Percentiles rank a stretch among this genome's conserved stretches.
Conservation (phyloP, 2,888 invertebrate genomes). For the Oegoconia quadripuncta region DNA sequence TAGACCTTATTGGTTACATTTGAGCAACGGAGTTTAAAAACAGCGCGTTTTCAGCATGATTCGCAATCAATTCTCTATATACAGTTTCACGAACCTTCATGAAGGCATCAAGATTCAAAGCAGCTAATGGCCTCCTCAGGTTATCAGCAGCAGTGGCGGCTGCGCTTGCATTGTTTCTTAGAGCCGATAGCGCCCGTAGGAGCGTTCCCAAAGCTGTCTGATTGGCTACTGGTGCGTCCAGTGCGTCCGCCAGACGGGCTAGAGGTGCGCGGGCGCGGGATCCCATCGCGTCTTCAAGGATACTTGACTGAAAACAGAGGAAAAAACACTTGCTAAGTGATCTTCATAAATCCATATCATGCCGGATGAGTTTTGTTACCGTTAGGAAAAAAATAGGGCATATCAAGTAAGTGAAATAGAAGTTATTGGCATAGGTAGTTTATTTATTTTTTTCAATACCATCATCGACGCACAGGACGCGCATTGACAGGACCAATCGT, state of each 20-base stretch:
- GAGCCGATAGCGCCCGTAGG: slow-evolving; percentile 83
- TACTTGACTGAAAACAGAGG: slow-evolving; percentile 80
- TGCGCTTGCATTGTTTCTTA: slow-evolving; percentile 86
- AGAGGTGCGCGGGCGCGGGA: slow-evolving; percentile 84
- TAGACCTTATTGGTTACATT: too few relatives aligned
- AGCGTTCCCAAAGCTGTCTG: slow-evolving; percentile 86
- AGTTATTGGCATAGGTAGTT: too few relatives aligned
- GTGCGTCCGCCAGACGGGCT: slow-evolving; percentile 85
- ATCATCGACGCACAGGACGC: too few relatives aligned
- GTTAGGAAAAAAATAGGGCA: too few relatives aligned
- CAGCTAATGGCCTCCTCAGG: slow-evolving; percentile 84
- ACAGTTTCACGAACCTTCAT: slow-evolving; percentile 50
- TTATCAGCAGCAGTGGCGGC: slow-evolving; percentile 88
- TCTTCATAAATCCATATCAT: too few relatives aligned
- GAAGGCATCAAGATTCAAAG: slow-evolving; percentile 82
- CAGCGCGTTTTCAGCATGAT: too few relatives aligned
- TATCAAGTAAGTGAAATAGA: too few relatives aligned
- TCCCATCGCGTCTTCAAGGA: slow-evolving; percentile 86
- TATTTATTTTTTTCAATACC: too few relatives aligned
- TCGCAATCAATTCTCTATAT: not conserved
- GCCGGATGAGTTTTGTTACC: too few relatives aligned
- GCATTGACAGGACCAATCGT: too few relatives aligned
- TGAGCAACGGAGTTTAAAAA: too few relatives aligned
- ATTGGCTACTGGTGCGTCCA: slow-evolving; percentile 88
- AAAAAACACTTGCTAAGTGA: too few relatives aligned